Percentiles rank a stretch among this genome's conserved stretches.
phyloP scores from a whole-genome alignment of 1,140 invertebrate genomes.

The Coboldia fuscipes region DNA sequence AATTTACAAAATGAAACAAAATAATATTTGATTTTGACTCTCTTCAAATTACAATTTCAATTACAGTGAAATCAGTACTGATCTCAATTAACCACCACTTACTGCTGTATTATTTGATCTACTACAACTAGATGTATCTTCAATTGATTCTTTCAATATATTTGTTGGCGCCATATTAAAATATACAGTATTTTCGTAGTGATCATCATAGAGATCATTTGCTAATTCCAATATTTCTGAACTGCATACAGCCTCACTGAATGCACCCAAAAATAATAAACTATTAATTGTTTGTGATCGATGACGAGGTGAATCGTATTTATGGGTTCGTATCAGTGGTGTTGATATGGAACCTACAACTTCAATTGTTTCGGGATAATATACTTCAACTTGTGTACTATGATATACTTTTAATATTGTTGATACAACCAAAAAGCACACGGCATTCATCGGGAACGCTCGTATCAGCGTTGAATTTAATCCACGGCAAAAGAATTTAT shows the following conservation, averaged over 20 bases:
- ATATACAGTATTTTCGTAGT: constrained; percentile 1
- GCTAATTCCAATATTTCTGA: constrained; percentile 6
- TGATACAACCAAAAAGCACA: constrained; percentile 67
- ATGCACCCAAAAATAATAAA: constrained; percentile 16
- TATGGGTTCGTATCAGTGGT: too few species aligned
- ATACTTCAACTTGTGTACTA: not conserved
- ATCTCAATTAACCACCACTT: constrained; percentile 3
- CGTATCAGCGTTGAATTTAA: constrained; percentile 54
- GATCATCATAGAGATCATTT: constrained; percentile 5
- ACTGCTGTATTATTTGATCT: constrained; percentile 7
- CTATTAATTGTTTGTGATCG: constrained; percentile 5
- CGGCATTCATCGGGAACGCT: constrained; percentile 83
- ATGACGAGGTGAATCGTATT: not conserved
- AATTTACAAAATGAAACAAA: too few species aligned
- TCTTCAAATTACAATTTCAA: too few species aligned
- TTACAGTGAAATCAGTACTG: too few species aligned
- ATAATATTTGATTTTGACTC: too few species aligned
- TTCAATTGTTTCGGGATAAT: not conserved
- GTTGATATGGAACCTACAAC: not conserved
- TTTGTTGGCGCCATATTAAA: not conserved
- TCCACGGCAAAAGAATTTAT: constrained; percentile 41
- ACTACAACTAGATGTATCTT: constrained; percentile 4
- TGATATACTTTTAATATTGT: constrained; percentile 31
- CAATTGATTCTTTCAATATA: constrained; percentile 2
- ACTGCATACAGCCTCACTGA: constrained; percentile 19